Evolutionary conservation across 2,888 invertebrate species (phyloP).

Genomic region (Bombylius discolor): DNA sequence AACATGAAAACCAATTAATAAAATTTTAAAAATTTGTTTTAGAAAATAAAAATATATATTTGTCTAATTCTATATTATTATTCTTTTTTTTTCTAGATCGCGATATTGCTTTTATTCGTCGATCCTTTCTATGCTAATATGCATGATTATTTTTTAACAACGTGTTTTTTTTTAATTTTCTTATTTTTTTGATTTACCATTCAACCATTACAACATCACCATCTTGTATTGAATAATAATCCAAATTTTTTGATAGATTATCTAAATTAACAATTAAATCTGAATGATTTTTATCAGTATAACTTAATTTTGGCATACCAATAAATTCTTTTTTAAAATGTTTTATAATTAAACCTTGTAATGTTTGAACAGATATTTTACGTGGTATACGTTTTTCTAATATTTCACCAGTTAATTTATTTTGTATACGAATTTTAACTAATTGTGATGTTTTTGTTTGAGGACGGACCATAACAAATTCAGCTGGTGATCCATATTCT

Average conservation of each 20-base stretch:
- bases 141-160: background rate
- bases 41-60: no score
- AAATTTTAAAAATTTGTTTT: no score
- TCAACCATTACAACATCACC: conserved; percentile 66
- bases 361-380: conserved; percentile 68
- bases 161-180: background rate
- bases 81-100: no score
- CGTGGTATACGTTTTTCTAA: conserved; percentile 59
- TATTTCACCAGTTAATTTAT: conserved; percentile 36
- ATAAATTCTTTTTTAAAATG: conserved; percentile 45
- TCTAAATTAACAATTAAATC: conserved; percentile 62
- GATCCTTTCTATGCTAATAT: no score
- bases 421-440: conserved; percentile 46
- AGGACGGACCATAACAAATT: conserved; percentile 46
- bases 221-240: conserved; percentile 71
- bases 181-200: conserved; percentile 33
- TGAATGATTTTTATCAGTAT: conserved; percentile 44
- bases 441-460: conserved; percentile 56
- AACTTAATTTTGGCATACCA: conserved; percentile 28
- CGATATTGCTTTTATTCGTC: no score
- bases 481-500: conserved; percentile 77
- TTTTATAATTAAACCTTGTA: conserved; percentile 66
- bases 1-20: no score
- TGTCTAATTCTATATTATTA: no score
- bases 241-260: conserved; percentile 68